phyloP scores from a whole-genome alignment of 2,113 vertebrate species.

The Zosterops lateralis region DNA sequence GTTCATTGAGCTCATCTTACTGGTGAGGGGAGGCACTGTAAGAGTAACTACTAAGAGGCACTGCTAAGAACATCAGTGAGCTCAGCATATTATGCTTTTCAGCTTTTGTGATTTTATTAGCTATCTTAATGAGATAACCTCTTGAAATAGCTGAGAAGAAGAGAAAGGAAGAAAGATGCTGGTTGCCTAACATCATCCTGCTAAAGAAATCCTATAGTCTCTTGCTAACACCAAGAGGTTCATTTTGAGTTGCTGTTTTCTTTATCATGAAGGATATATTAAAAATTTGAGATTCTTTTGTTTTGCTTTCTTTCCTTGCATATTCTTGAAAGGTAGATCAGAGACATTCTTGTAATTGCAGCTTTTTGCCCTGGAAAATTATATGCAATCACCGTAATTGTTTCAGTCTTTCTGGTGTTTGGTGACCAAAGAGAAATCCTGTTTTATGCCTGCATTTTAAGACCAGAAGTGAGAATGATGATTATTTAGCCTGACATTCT shows the following conservation, averaged over 20 bases:
- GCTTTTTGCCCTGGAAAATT: background rate
- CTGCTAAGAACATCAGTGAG: background rate
- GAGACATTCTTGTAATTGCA: background rate
- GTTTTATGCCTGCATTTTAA: background rate
- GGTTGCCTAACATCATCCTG: background rate
- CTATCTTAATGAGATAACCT: background rate
- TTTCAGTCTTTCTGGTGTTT: background rate
- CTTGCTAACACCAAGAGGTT: background rate
- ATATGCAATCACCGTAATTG: background rate
- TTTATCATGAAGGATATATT: background rate
- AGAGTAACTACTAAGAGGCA: background rate
- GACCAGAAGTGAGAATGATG: background rate
- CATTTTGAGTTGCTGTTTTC: background rate
- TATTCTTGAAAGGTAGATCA: background rate
- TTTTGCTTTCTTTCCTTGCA: background rate
- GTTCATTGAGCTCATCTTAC: background rate
- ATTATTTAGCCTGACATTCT: conserved; percentile 4
- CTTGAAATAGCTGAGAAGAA: conserved; percentile 11
- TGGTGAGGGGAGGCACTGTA: background rate
- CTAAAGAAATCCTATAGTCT: background rate
- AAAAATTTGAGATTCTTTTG: background rate
- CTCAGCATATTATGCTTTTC: background rate
- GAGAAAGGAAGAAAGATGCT: background rate
- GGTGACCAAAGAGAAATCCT: background rate
- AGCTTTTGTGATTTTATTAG: conserved; percentile 36